Conservation (phyloP, 1,140 invertebrate genomes). For the Streblospio benedicti region DNA sequence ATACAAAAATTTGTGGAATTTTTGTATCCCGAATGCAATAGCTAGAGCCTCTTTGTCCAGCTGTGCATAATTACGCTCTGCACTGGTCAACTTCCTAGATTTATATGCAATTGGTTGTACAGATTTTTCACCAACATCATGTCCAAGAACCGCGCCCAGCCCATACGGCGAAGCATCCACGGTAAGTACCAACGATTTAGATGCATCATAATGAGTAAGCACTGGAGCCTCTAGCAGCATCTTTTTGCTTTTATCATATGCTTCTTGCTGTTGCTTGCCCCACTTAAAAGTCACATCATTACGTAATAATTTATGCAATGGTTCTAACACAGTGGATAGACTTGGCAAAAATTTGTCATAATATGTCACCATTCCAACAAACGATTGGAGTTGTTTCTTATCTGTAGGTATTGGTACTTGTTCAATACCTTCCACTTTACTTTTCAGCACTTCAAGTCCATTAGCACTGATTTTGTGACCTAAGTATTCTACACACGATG, state of each 20-base stretch:
- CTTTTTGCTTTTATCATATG: slow-evolving; percentile 1
- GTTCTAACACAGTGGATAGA: not conserved
- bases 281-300: not conserved
- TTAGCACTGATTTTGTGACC: not conserved
- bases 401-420: slow-evolving; percentile 1
- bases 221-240: slow-evolving; percentile 11
- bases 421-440: not conserved
- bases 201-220: slow-evolving; percentile 41
- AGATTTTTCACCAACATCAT: slow-evolving; percentile 41
- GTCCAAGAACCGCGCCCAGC: slow-evolving; percentile 47
- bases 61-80: slow-evolving; percentile 50
- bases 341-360: not conserved
- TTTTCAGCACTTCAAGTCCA: slow-evolving; percentile 1
- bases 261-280: not conserved
- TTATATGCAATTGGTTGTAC: slow-evolving; percentile 47
- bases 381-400: not conserved
- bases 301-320: not conserved
- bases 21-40: slow-evolving; percentile 43
- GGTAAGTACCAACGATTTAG: slow-evolving; percentile 36
- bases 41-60: slow-evolving; percentile 50
- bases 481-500: slow-evolving; percentile 1
- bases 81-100: slow-evolving; percentile 39
- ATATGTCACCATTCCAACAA: slow-evolving; percentile 6
- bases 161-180: slow-evolving; percentile 48
- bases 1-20: not conserved